Percentiles rank a stretch among this genome's conserved stretches.
Evolutionary conservation across 2,888 invertebrate species (phyloP).

Genomic region (Mesorhabditis belari): DNA sequence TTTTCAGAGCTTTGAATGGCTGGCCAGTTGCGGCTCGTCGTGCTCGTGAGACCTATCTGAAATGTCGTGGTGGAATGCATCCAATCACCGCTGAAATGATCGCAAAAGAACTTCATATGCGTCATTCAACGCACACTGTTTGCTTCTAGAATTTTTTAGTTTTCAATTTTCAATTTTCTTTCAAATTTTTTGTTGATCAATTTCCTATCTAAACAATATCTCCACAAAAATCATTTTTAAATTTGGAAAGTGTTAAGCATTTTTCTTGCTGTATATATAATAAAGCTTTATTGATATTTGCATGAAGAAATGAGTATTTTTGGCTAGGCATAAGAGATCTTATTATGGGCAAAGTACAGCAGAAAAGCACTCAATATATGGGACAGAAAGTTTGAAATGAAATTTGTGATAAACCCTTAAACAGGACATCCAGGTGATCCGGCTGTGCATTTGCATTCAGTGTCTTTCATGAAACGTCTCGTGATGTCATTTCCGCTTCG

Average conservation of each 20-base stretch:
- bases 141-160: conserved; percentile 20
- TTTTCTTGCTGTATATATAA: neutral
- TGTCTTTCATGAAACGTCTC: conserved; percentile 48
- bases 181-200: too few relatives aligned
- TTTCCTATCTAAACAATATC: too few relatives aligned
- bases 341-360: neutral
- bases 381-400: too few relatives aligned
- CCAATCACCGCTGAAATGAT: conserved; percentile 42
- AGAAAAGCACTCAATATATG: neutral
- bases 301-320: neutral
- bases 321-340: neutral
- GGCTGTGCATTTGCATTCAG: conserved; percentile 42
- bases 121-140: conserved; percentile 34
- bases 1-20: conserved; percentile 27
- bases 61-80: conserved; percentile 26
- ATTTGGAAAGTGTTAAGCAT: too few relatives aligned
- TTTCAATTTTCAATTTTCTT: neutral
- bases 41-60: conserved; percentile 28
- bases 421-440: conserved; percentile 16
- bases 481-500: conserved; percentile 48
- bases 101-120: conserved; percentile 33
- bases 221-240: too few relatives aligned
- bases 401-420: neutral
- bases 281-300: neutral
- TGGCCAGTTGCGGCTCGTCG: conserved; percentile 27